Evolutionary conservation across 2,888 invertebrate species (phyloP).

Genomic region (Tillus elongatus): DNA sequence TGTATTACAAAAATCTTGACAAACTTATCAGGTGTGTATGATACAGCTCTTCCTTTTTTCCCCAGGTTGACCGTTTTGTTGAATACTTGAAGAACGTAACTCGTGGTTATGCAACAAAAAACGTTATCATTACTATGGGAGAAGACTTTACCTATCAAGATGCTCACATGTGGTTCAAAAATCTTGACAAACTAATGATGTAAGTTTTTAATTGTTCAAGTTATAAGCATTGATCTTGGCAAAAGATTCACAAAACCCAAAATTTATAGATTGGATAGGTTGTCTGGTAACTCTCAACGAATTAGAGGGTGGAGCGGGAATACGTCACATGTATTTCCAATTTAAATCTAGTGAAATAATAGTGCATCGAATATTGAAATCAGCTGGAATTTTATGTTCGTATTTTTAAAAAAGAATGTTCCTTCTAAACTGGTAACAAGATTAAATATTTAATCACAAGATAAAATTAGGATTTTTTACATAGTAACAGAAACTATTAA

Average conservation of each 20-base stretch:
- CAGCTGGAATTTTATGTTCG: too few species aligned
- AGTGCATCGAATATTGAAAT: too few species aligned
- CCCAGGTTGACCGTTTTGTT: conserved; percentile 52
- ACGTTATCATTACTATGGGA: conserved; percentile 86
- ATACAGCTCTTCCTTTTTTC: conserved; percentile 12
- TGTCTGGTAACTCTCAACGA: too few species aligned
- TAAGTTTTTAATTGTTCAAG: conserved; percentile 50
- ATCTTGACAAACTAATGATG: conserved; percentile 81
- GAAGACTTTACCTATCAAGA: conserved; percentile 83
- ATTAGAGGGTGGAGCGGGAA: too few species aligned
- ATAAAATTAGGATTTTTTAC: too few species aligned
- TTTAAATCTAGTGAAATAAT: too few species aligned
- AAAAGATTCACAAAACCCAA: conserved; percentile 13
- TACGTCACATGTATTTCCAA: too few species aligned
- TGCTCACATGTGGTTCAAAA: conserved; percentile 68
- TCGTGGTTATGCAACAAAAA: conserved; percentile 52
- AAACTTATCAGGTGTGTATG: conserved; percentile 56
- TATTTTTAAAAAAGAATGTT: too few species aligned
- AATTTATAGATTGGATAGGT: too few species aligned
- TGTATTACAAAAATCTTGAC: conserved; percentile 59
- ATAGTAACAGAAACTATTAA: too few species aligned
- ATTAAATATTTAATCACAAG: too few species aligned
- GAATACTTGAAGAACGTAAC: conserved; percentile 48
- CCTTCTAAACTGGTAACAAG: too few species aligned
- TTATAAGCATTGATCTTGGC: conserved; percentile 34